Evolutionary conservation across 2,797 vertebrate species (phyloP).

Genomic region (Spinus pinus): DNA sequence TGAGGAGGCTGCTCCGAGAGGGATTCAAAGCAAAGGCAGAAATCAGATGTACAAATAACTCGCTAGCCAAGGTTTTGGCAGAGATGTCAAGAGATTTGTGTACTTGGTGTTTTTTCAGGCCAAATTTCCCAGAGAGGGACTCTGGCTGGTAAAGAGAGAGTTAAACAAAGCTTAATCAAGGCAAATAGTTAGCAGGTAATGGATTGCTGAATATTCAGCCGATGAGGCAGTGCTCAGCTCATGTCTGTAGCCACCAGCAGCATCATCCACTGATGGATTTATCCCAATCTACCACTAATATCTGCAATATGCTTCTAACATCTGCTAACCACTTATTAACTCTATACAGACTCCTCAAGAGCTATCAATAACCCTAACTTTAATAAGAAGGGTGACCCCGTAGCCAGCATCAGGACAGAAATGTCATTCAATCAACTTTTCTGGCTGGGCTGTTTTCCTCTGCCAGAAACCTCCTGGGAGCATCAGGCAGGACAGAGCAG

Average conservation of each 20-base stretch:
- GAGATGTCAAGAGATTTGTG: background rate
- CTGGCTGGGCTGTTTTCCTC: background rate
- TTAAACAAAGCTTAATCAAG: background rate
- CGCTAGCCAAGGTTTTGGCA: background rate
- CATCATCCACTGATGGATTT: slow-evolving; percentile 47
- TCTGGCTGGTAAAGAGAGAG: background rate
- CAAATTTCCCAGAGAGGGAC: background rate
- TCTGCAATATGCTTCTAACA: slow-evolving; percentile 61
- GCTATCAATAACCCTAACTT: slow-evolving; percentile 23
- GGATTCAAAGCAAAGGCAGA: background rate
- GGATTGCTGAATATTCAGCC: background rate
- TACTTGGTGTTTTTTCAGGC: background rate
- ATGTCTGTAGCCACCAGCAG: background rate
- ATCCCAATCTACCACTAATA: slow-evolving; percentile 55
- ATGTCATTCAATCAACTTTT: background rate
- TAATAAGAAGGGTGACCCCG: background rate
- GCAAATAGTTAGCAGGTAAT: slow-evolving; percentile 10
- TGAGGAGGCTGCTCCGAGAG: background rate
- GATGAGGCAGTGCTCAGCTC: background rate
- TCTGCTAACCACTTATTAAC: slow-evolving; percentile 61
- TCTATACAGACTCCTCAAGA: slow-evolving; percentile 27
- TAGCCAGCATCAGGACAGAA: background rate
- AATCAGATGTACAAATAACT: background rate
- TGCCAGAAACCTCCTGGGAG: background rate
- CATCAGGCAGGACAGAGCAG: background rate